Base-by-base conservation (phyloP, 2,888 invertebrate genomes). In the Mechanitis messenoides region DNA sequence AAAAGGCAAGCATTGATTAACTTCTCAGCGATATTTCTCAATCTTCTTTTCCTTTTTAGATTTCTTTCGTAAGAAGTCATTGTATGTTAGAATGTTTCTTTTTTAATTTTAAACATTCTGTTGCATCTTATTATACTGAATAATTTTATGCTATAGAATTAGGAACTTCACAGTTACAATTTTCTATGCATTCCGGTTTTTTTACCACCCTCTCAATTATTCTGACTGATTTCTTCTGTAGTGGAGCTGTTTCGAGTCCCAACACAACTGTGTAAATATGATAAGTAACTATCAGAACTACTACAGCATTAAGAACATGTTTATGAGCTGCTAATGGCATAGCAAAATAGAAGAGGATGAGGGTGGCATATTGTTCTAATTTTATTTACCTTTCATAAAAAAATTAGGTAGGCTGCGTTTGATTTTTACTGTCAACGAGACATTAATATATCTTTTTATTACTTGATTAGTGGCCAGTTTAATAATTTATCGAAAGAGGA, bases 301-400 rank as follows among this genome's bases (percentile, higher is more conserved):
- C 72, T 7, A 77, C 33, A 69, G 74, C 71, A 58, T 81, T 80
- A 76, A 80, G 28, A 69, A 68, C 72, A 55, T 67, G 59, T 59
- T 72, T 45, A 71, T 67, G 72, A 55, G 65, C 60, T 56, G 71
- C 67, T 70, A 73, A 72, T 77, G 69, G 66, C 87, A 87, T 87
- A 83, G 73, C 84, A 77, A 71, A 71, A 61, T 53, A 67, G 59
- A 58, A 59, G 64, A 55, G 65, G 62, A 63, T 62, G 70, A 64
- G 62, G 73, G 74, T 64, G 74, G 73, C 84, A 84, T 85, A 71
- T 74, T 83, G 78, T 63, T 68, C 77, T 69, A 76, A 72, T 74
- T 77, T 78, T 76, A 75, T 60, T 63, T 63, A 58, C 59, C 69
- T 73, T 74, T 67, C 3, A 42, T 64, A 42, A 60, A 67, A 73